Evolutionary conservation across 2,888 invertebrate genomes (phyloP), one percentile per base, ranked within the genome.

Genomic region (Terebella lapidaria): DNA sequence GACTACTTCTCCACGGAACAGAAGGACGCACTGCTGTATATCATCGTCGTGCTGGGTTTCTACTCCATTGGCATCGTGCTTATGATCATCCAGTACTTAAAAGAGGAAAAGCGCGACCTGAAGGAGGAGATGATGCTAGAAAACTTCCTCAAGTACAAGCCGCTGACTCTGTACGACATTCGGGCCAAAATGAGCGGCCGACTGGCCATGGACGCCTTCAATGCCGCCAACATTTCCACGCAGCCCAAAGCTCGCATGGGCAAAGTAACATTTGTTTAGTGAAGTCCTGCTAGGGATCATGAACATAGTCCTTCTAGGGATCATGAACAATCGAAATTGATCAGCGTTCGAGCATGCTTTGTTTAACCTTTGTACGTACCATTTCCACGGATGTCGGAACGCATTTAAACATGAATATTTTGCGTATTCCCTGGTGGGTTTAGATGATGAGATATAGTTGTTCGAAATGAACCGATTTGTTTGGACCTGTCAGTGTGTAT

Each of bases 21-120:
- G 18, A 46, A 26, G 18, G 46, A 56, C 47, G 56, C 56, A 2
- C 47, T 56, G 15, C n/a, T 47, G 26, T 56, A 56, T 28, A 56
- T 56, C 56, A 28, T 56, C 46, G 56, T 56, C 1, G 56, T 56
- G 4, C 56, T 56, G 25, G 56, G 56, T 1, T 56, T 56, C 28
- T 56, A 56, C 28, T 56, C 56, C 5, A 26, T 56, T 22, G 56
- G 56, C n/a, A 27, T 56, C 26, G 28, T 56, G 5, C 5, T 45
- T 5, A n/a, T 56, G 47, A 47, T 56, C 26, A 47, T 56, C 27
- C 22, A 27, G n/a, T 56, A 56, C 56, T 47, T 56, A 20, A 56
- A 47, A 20, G 22, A 27, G 10, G 56, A 56, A 28, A 10, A 28
- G 18, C 22, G 22, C 10, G 56, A 56, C 46, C 26, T 56, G n/a